A percentile compares a stretch with the other conserved stretches of the same genome.
Conservation (phyloP, 2,797 vertebrate genomes). For the Crypturellus tataupa region DNA sequence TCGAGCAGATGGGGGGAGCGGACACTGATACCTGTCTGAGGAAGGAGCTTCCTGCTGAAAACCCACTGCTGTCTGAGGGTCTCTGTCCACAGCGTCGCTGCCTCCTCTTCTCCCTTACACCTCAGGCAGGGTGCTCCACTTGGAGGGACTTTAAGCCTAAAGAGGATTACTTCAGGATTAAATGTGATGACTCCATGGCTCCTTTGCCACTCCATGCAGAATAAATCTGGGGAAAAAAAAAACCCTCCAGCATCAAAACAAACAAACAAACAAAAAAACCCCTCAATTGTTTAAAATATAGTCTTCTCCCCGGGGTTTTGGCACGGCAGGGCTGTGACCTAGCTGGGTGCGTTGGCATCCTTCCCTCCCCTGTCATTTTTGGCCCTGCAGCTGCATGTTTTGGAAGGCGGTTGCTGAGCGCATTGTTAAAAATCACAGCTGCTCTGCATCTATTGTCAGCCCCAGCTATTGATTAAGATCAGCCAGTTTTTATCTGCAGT, state of each 20-base stretch:
- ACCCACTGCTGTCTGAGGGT: neutral
- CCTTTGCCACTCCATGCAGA: neutral
- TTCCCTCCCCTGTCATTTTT: neutral
- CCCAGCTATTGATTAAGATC: constrained; percentile 41
- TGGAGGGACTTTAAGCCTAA: neutral
- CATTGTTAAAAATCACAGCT: constrained; percentile 25
- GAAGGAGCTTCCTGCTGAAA: constrained; percentile 34
- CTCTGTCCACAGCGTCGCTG: neutral
- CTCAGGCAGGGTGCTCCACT: neutral
- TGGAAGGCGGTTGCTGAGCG: neutral
- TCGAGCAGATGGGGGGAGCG: constrained; percentile 7
- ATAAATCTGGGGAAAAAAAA: neutral
- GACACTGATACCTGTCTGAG: neutral
- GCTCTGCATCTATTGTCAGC: constrained; percentile 27
- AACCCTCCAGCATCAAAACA: neutral
- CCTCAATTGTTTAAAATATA: neutral
- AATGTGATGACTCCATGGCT: neutral
- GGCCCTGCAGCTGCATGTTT: constrained; percentile 43
- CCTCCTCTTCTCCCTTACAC: neutral
- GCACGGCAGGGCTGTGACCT: neutral
- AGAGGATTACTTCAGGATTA: constrained; percentile 16
- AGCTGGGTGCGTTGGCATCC: constrained; percentile 5
- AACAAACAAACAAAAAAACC: too few species aligned
- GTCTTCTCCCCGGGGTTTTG: neutral
- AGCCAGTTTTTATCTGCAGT: constrained; percentile 3